phyloP scores from a whole-genome alignment of 1,140 invertebrate genomes.

The Ridgeia piscesae region DNA sequence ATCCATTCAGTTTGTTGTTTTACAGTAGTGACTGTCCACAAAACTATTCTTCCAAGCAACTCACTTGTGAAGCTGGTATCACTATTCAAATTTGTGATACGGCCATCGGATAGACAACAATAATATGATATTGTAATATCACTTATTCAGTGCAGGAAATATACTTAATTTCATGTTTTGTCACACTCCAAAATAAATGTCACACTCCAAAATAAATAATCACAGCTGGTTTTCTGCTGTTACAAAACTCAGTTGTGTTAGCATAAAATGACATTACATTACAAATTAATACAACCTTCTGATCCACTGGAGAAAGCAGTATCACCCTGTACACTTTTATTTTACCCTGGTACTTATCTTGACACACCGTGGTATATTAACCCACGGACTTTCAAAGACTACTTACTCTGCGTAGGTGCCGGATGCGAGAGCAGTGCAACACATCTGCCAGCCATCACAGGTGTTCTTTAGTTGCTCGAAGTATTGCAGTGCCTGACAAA shows the following conservation, averaged over 20 bases:
- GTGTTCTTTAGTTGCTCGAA: conserved; percentile 61
- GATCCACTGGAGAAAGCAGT: background rate
- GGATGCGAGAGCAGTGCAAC: conserved; percentile 53
- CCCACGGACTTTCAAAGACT: background rate
- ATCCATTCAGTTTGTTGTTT: no score
- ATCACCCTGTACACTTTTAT: background rate
- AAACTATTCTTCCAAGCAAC: background rate
- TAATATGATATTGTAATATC: no score
- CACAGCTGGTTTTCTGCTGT: no score
- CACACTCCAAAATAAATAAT: no score
- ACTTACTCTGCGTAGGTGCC: conserved; percentile 46
- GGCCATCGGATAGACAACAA: no score
- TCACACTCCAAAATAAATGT: no score
- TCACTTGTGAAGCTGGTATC: background rate
- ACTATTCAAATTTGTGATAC: background rate
- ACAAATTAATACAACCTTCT: background rate
- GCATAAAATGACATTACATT: background rate
- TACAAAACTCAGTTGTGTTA: background rate
- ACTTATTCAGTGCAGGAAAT: no score
- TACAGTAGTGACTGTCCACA: no score
- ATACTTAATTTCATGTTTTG: no score
- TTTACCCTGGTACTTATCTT: no score
- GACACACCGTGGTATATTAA: background rate
- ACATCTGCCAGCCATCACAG: conserved; percentile 61
- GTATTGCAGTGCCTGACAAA: conserved; percentile 56